Evolutionary conservation across 1,140 invertebrate genomes (phyloP).

Genomic region (Cheumatopsyche charites): DNA sequence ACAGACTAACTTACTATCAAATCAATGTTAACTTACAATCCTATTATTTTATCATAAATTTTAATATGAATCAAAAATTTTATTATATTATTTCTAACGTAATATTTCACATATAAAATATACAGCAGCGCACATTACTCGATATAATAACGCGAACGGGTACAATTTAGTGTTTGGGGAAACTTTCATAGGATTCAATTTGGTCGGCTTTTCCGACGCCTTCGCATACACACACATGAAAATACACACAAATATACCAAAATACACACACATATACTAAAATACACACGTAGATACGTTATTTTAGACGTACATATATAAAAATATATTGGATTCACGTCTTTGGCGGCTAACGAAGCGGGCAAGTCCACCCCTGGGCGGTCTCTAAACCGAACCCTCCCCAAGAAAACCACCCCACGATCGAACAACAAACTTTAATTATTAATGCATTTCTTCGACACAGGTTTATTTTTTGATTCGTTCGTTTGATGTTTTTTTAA

Average conservation of each 20-base stretch:
- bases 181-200: constrained; percentile 38
- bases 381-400: constrained; percentile 33
- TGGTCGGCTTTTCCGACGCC: constrained; percentile 35
- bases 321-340: constrained; percentile 43
- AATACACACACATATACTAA: no score
- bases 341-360: constrained; percentile 39
- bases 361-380: constrained; percentile 3
- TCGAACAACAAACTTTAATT: constrained; percentile 44
- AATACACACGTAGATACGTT: constrained; percentile 27
- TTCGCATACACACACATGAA: constrained; percentile 28
- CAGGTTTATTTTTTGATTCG: neutral
- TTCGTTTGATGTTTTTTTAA: neutral
- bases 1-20: no score
- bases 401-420: constrained; percentile 17
- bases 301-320: constrained; percentile 37
- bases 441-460: constrained; percentile 41
- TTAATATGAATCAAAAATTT: no score
- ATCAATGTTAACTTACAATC: no score
- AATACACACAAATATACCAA: no score
- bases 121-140: no score
- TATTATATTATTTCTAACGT: no score
- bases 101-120: no score
- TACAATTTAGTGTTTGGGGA: constrained; percentile 35
- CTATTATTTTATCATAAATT: no score
- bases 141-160: constrained; percentile 19